Conservation (phyloP, 2,113 vertebrate genomes). For the Strix aluco region DNA sequence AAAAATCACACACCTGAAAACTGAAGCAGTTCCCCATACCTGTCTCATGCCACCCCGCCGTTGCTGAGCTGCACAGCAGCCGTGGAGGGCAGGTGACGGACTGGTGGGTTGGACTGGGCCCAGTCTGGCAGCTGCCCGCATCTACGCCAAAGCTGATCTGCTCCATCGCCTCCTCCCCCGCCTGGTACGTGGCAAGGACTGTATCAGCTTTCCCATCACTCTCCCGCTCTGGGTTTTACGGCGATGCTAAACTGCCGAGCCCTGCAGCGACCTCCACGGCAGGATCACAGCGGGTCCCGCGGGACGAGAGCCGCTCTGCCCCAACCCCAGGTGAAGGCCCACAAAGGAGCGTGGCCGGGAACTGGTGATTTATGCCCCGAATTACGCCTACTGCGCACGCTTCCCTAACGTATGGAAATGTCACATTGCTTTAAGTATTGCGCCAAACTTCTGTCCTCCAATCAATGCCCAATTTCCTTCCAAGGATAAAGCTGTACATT, state of each 20-base stretch:
- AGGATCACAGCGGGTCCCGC: fast-evolving
- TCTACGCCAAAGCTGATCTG: background rate
- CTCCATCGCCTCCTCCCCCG: background rate
- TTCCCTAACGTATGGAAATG: constrained; percentile 37
- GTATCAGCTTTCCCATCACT: background rate
- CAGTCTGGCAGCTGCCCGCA: background rate
- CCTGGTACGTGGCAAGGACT: too few species aligned
- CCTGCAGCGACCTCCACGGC: fast-evolving
- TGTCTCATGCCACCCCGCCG: background rate
- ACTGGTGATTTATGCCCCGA: background rate
- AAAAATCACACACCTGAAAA: fast-evolving
- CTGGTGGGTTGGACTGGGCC: background rate
- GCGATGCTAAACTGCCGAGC: fast-evolving
- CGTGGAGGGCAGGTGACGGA: background rate
- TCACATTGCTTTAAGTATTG: constrained; percentile 36
- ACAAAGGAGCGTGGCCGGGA: fast-evolving
- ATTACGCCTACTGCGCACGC: background rate
- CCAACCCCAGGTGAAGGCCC: fast-evolving
- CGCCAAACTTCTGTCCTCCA: constrained; percentile 59
- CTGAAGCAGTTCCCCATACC: fast-evolving
- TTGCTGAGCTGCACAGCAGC: fast-evolving
- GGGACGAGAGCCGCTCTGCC: background rate
- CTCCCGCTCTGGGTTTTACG: background rate
- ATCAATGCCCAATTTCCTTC: constrained; percentile 65
- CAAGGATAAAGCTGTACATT: constrained; percentile 55